These are phyloP conservation scores for Mnemiopsis leidyi DNA, from an alignment of 37 sponge, comb jelly and placozoan species.

Conservation along the genomic window DNA sequence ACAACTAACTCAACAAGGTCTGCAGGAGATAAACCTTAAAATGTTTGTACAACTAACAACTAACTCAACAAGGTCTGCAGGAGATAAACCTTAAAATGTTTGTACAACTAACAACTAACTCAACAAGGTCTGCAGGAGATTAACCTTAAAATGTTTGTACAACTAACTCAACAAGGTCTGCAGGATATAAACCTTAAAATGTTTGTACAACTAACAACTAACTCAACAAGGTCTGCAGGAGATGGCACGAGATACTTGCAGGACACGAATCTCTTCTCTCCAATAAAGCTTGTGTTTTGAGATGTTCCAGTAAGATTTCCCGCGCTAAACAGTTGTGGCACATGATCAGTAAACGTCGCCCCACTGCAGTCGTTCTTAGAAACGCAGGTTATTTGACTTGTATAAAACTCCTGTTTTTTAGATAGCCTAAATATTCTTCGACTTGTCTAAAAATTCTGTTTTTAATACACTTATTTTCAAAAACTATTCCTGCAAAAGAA, in stretches of 20 bases:
- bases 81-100: background rate
- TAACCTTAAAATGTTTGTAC: background rate
- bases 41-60: background rate
- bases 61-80: conserved; percentile 33
- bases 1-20: background rate
- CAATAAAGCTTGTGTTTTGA: conserved; percentile 3
- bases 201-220: background rate
- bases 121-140: conserved; percentile 28
- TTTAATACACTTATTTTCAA: too few relatives aligned
- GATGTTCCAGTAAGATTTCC: conserved; percentile 39
- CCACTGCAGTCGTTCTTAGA: conserved; percentile 6
- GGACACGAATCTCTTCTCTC: conserved; percentile 49
- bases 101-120: background rate
- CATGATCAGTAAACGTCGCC: conserved; percentile 9
- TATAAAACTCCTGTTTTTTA: too few relatives aligned
- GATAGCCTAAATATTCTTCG: too few relatives aligned
- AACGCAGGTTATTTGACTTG: conserved; percentile 58
- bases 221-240: conserved; percentile 31
- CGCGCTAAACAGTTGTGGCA: conserved; percentile 21
- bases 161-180: background rate
- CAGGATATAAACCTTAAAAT: background rate
- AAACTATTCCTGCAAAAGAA: too few relatives aligned
- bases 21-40: background rate
- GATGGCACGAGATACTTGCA: conserved; percentile 42
- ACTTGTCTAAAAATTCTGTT: too few relatives aligned